Base-by-base conservation (phyloP, 2,888 invertebrate species). In the Meandrusa payeni region DNA sequence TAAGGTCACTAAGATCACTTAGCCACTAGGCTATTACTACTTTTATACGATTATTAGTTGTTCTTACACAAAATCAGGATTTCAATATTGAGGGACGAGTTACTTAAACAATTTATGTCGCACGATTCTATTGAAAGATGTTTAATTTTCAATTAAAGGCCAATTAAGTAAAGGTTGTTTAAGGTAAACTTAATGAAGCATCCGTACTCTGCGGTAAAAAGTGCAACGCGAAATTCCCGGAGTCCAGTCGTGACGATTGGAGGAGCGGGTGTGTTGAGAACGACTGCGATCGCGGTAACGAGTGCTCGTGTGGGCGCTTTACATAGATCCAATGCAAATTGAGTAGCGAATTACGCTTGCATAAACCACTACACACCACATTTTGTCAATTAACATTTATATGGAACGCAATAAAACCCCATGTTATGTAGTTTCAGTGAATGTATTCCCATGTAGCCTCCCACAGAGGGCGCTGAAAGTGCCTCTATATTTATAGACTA, bases 281-380 rank as follows among this genome's bases (percentile, higher is more conserved):
- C 59, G 62, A 54, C 56, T 55, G 57, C 52, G 64, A 64, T 61
- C 63, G 61, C 66, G 62, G 66, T 76, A 76, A 76, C 76, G 72
- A 80, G 72, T 68, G 56, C 54, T 55, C 61, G 64, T 73, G 71
- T 69, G 70, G 69, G 72, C 67, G 73, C 67, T 74, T 74, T 76
- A 76, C 75, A 76, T 71, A 76, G 73, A 76, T 78, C 66, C 67
- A 69, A 81, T 80, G 78, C 76, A 78, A 82, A 80, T 80, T 69
- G 69, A 69, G 70, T 68, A 67, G 67, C 68, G 73, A 75, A 76
- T 74, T 69, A 69, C 62, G 64, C 61, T 57, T 60, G 66, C 67
- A 76, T 77, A 78, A 74, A 74, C 54, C 41, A 45, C 54, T 59
- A 65, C 59, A 32, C 31, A 64, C 64, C 54, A 64, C 59, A 64